A percentile compares a stretch with the other conserved stretches of the same genome.
These are phyloP conservation scores for Brachionus paranguensis DNA, from an alignment of 1,140 invertebrate species.

Conservation along the genomic window DNA sequence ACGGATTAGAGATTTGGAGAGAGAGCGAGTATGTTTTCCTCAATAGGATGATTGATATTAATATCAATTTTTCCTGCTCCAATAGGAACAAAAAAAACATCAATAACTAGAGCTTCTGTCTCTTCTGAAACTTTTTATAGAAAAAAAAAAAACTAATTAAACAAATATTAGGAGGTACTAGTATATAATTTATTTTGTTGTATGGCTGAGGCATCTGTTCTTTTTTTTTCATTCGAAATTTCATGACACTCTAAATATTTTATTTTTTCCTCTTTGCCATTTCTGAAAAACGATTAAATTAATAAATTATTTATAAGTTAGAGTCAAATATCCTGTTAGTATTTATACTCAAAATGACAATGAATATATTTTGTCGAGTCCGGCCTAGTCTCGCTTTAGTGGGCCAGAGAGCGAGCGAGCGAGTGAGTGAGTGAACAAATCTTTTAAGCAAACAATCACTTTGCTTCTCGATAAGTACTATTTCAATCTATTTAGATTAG, in stretches of 20 bases:
- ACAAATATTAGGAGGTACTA: conserved; percentile 35
- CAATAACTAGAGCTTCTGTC: conserved; percentile 24
- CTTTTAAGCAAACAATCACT: conserved; percentile 29
- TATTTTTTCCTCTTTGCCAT: conserved; percentile 14
- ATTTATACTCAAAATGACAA: not conserved
- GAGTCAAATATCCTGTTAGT: conserved; percentile 21
- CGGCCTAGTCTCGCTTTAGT: not conserved
- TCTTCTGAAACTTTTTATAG: conserved; percentile 21
- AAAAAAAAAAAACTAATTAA: conserved; percentile 21
- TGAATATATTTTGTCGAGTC: not conserved
- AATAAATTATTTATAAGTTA: conserved; percentile 34
- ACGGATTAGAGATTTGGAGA: not conserved
- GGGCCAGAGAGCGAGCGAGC: no score
- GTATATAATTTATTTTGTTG: not conserved
- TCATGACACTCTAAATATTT: conserved; percentile 18
- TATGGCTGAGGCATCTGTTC: conserved; percentile 21
- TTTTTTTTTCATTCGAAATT: not conserved
- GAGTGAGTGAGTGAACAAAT: not conserved
- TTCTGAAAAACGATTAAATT: conserved; percentile 27
- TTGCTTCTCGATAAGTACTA: not conserved
- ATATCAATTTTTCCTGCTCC: not conserved
- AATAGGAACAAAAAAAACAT: not conserved
- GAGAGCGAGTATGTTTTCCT: conserved; percentile 13
- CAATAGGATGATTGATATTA: conserved; percentile 7
- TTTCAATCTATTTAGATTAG: not conserved